A percentile compares a stretch with the other conserved stretches of the same genome.
phyloP scores from a whole-genome alignment of 2,888 invertebrate species.

The Arge pagana region DNA sequence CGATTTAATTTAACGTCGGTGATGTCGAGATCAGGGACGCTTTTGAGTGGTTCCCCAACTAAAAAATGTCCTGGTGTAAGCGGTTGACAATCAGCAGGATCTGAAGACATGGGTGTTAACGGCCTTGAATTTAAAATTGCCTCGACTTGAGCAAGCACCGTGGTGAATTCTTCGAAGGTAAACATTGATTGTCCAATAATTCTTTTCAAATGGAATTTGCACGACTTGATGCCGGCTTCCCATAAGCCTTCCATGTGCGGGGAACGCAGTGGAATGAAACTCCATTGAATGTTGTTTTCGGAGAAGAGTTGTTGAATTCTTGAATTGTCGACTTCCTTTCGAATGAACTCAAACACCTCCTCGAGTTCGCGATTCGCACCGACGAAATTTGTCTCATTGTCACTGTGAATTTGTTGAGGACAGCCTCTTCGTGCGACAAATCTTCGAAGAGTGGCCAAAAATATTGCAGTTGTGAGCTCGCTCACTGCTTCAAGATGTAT shows the following conservation, averaged over 20 bases:
- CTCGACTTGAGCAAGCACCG: constrained; percentile 37
- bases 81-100: constrained; percentile 32
- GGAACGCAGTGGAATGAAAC: constrained; percentile 38
- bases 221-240: constrained; percentile 42
- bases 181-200: constrained; percentile 30
- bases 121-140: constrained; percentile 42
- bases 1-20: constrained; percentile 31
- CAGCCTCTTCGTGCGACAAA: constrained; percentile 19
- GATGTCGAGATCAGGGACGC: constrained; percentile 30
- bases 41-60: constrained; percentile 33
- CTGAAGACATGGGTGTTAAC: constrained; percentile 34
- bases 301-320: not conserved
- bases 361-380: constrained; percentile 33
- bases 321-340: not conserved
- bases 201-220: constrained; percentile 38
- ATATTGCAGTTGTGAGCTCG: constrained; percentile 24
- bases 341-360: constrained; percentile 22
- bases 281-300: constrained; percentile 32
- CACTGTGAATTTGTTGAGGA: constrained; percentile 26
- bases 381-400: constrained; percentile 40
- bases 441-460: constrained; percentile 16
- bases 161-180: constrained; percentile 41
- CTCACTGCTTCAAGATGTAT: constrained; percentile 25
- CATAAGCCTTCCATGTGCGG: constrained; percentile 44
- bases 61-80: constrained; percentile 47